These are phyloP conservation scores for Pharmacophagus antenor DNA, from an alignment of 2,888 invertebrate species.

Conservation along the genomic window DNA sequence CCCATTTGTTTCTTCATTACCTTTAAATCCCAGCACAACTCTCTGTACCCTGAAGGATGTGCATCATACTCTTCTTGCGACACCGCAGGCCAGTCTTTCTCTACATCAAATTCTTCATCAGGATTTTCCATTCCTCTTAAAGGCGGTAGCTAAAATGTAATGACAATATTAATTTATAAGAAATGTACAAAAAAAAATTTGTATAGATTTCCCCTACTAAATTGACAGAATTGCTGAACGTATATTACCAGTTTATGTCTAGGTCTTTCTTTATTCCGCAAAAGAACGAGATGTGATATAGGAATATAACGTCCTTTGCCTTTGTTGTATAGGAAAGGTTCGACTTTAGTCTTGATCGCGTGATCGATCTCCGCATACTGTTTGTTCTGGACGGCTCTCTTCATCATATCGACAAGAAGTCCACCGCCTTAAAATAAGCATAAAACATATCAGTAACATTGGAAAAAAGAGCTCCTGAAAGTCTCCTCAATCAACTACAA, in stretches of 20 bases:
- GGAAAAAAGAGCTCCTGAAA: too few relatives aligned
- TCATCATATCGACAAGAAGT: slow-evolving; percentile 95
- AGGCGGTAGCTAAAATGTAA: slow-evolving; percentile 82
- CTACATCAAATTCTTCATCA: slow-evolving; percentile 91
- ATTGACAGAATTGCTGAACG: too few relatives aligned
- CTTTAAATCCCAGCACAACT: slow-evolving; percentile 94
- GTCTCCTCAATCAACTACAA: too few relatives aligned
- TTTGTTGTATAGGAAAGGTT: slow-evolving; percentile 95
- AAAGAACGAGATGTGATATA: slow-evolving; percentile 91
- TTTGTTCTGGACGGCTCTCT: slow-evolving; percentile 92
- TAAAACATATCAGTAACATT: too few relatives aligned
- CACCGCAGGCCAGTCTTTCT: slow-evolving; percentile 86
- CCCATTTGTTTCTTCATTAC: slow-evolving; percentile 47
- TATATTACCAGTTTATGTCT: slow-evolving; percentile 86
- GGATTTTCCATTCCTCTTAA: slow-evolving; percentile 91
- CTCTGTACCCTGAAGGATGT: slow-evolving; percentile 87
- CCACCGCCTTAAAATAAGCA: slow-evolving; percentile 87
- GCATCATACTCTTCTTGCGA: slow-evolving; percentile 82
- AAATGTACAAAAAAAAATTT: too few relatives aligned
- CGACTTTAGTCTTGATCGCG: slow-evolving; percentile 94
- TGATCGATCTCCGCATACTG: slow-evolving; percentile 96
- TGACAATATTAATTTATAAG: not conserved
- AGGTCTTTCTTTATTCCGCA: slow-evolving; percentile 92
- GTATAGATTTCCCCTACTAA: too few relatives aligned
- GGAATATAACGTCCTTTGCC: slow-evolving; percentile 96